phyloP scores from a whole-genome alignment of 2,113 vertebrate species.

The Pangasianodon gigas region DNA sequence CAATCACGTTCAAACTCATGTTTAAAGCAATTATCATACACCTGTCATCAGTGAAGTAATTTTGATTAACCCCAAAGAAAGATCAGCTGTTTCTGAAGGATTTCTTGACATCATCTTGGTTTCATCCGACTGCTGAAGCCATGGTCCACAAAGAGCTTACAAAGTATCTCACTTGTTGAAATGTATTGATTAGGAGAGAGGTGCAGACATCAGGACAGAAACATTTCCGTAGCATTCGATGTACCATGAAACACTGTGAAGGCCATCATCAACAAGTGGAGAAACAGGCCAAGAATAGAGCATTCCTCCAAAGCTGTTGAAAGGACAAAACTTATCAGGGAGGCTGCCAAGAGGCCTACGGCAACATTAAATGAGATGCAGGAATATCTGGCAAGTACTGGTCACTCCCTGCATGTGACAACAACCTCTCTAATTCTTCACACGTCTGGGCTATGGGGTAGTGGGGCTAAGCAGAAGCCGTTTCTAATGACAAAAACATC shows the following conservation, averaged over 20 bases:
- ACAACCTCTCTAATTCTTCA: background rate
- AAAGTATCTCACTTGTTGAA: background rate
- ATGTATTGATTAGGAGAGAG: background rate
- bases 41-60: background rate
- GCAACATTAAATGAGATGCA: background rate
- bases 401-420: background rate
- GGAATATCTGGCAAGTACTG: conserved; percentile 4
- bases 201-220: background rate
- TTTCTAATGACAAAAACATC: background rate
- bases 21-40: background rate
- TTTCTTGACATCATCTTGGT: background rate
- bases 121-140: background rate
- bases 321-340: background rate
- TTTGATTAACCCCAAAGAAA: background rate
- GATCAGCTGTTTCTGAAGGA: background rate
- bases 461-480: background rate
- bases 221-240: background rate
- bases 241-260: background rate
- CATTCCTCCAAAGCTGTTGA: background rate
- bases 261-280: background rate
- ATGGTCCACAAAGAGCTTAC: background rate
- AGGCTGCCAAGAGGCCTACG: background rate
- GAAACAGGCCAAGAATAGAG: background rate
- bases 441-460: background rate
- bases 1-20: background rate